Evolutionary conservation across 2,888 invertebrate species (phyloP), one percentile per base, ranked within the genome.

Genomic region (Xestia ashworthii): DNA sequence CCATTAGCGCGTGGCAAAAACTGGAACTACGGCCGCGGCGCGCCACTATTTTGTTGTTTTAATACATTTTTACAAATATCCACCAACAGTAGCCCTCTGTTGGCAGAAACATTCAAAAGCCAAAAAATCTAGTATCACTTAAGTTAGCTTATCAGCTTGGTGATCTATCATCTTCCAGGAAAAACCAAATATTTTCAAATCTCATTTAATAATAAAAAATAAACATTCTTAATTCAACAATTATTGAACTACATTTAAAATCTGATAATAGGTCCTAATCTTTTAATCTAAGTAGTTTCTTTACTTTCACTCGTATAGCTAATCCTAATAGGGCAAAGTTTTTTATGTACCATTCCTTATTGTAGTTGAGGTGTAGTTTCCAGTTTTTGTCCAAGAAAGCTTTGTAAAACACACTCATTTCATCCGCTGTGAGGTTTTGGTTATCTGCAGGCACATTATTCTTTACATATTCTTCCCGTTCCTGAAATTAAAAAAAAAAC

Each of bases 331-430:
- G 93, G 25, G 96, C 96, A 66, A 98, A 94, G 95, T 99, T 99
- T 91, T 97, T 98, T 89, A 97, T 97, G 93, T 99, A 99, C 99
- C 99, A 99, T 78, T 98, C 97, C 73, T 98, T 95, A 91, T 99
- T 99, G 92, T 99, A 99, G 78, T 96, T 94, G 0, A 98, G 94
- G 93, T 99, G 99, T 0, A 95, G 93, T 87, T 97, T 97, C 98
- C 98, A 98, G 93, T 99, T 98, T 91, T 98, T 98, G 93, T 99
- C 98, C 22, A 99, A 95, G 93, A 99, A 99, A 70, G 97, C 94
- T 95, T 98, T 99, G 92, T 99, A 99, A 94, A 99, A 99, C 44
- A 98, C 97, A 89, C 99, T 98, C 98, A 99, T 98, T 94, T 98
- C 98, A 94, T 98, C 98, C 1, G 98, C 98, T 8, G 98, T 97